Conservation (phyloP, 2,113 vertebrate genomes). For the Apodemus sylvaticus region DNA sequence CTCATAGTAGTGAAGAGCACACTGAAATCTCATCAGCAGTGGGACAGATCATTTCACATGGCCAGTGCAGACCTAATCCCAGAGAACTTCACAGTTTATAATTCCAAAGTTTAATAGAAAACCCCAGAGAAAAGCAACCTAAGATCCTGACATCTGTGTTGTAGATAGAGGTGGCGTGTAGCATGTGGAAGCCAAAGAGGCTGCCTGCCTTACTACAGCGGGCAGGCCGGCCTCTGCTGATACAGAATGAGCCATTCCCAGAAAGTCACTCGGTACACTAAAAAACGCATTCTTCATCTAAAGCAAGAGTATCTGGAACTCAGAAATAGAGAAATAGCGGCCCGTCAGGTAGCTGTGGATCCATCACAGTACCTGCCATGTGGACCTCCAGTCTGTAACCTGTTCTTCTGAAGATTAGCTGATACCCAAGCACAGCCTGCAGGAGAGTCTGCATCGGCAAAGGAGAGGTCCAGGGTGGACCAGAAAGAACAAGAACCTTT, state of each 20-base stretch:
- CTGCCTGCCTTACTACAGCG: fast-evolving
- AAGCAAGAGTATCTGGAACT: background rate
- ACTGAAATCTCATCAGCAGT: background rate
- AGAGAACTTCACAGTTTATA: background rate
- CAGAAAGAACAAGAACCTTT: background rate
- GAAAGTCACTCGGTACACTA: background rate
- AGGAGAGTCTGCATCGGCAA: background rate
- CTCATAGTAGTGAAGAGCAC: background rate
- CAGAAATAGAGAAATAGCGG: background rate
- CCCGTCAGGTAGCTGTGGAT: background rate
- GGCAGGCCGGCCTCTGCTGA: background rate
- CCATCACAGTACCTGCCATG: background rate
- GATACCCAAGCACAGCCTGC: background rate
- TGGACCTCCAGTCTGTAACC: background rate
- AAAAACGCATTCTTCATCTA: background rate
- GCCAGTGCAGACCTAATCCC: background rate
- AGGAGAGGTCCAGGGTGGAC: background rate
- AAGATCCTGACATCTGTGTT: background rate
- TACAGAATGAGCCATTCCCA: background rate
- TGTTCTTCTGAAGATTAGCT: background rate
- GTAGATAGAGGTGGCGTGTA: background rate
- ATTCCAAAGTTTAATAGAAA: background rate
- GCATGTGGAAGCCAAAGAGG: background rate
- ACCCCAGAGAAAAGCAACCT: background rate
- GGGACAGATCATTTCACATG: background rate